phyloP scores from a whole-genome alignment of 2,113 vertebrate species.

The Perca schrenkii region DNA sequence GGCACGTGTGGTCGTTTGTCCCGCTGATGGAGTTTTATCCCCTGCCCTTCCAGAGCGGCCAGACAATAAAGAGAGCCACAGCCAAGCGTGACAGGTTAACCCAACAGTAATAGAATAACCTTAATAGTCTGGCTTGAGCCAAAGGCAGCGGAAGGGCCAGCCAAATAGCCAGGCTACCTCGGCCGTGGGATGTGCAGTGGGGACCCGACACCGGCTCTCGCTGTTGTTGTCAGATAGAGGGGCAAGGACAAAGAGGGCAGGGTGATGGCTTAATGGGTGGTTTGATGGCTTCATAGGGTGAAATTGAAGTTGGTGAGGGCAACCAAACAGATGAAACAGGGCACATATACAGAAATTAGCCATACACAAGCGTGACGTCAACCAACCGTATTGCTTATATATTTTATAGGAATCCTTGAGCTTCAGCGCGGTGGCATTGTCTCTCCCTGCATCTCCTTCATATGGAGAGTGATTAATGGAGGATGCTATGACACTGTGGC shows the following conservation, averaged over 20 bases:
- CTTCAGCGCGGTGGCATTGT: not conserved
- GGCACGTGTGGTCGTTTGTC: slow-evolving; percentile 71
- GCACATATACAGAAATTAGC: slow-evolving; percentile 46
- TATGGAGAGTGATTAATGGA: slow-evolving; percentile 28
- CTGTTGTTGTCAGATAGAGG: slow-evolving; percentile 63
- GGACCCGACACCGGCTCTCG: not conserved
- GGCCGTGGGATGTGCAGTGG: slow-evolving; percentile 7
- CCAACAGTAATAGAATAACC: slow-evolving; percentile 76
- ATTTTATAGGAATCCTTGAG: slow-evolving; percentile 58
- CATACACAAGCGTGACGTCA: slow-evolving; percentile 35
- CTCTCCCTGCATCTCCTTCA: not conserved
- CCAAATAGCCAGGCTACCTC: slow-evolving; percentile 42
- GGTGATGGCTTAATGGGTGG: slow-evolving; percentile 72
- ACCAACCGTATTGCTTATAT: not conserved
- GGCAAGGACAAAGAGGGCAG: slow-evolving; percentile 75
- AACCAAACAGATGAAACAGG: slow-evolving; percentile 49
- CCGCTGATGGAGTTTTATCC: slow-evolving; percentile 80
- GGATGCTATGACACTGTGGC: slow-evolving; percentile 20
- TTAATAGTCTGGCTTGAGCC: slow-evolving; percentile 67
- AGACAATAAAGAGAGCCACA: slow-evolving; percentile 74
- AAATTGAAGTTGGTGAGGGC: slow-evolving; percentile 62
- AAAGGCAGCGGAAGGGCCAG: slow-evolving; percentile 22
- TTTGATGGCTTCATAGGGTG: slow-evolving; percentile 73
- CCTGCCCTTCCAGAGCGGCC: slow-evolving; percentile 75
- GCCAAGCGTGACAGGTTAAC: slow-evolving; percentile 78